Base-by-base conservation (phyloP, 2,797 vertebrate genomes). In the Pelochelys cantorii region DNA sequence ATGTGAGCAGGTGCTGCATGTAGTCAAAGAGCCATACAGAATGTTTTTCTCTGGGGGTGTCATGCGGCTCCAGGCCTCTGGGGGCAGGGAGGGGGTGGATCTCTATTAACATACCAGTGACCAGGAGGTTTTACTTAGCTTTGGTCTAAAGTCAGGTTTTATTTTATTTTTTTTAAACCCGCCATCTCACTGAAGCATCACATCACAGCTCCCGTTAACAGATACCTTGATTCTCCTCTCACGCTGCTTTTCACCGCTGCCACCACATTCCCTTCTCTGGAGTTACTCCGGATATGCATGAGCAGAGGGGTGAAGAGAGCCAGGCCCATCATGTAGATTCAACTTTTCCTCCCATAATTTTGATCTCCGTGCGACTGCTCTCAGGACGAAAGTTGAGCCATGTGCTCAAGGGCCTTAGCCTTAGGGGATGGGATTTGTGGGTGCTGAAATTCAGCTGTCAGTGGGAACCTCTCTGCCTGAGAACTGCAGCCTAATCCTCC, bases 181-280 rank as follows among this genome's bases (percentile, higher is more conserved):
- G 37, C 25, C 18, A 14, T 27, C 23, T 52, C 42, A 27, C 4
- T 75, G 14, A 79, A 25, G 83, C 55, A 2, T 0, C 7, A 7
- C 31, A 23, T 4, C 0, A 29, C 11, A 3, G 31, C 77, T 77
- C 31, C 1, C 10, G 18, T 48, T 1, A 34, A 11, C 62, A 9
- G 7, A 1, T 0, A 37, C 3, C n/a, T 34, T 12, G 68, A 37
- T 0, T 0, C 60, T 7, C 34, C 0, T 25, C 34, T 11, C 12
- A 2, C 62, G 18, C 62, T 37, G 65, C 52, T 37, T 65, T 37
- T 75, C 74, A 75, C 14, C 42, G 9, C 3, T 17, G 25, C 27
- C 14, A 52, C 42, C 15, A 25, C 42, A 5, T 7, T 34, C 9
- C 0, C 37, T 37, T 55, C 86, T 84, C 1, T 31, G 85, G 55